phyloP scores from a whole-genome alignment of 2,113 vertebrate genomes.

The Hippoglossus stenolepis region DNA sequence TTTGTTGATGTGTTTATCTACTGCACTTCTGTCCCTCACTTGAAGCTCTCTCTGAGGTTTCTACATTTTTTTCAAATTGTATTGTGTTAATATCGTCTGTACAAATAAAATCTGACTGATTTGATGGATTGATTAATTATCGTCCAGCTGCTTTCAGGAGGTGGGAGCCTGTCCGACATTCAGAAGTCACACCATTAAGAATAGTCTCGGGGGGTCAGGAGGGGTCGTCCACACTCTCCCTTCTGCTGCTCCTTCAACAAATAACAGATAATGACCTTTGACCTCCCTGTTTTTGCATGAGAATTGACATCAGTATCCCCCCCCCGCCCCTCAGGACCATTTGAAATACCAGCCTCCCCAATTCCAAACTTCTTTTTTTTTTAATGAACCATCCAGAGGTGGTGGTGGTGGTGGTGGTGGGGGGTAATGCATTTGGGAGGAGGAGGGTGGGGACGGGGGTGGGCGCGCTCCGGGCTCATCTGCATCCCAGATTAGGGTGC shows the following conservation, averaged over 20 bases:
- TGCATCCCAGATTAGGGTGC: constrained; percentile 92
- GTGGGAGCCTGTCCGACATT: constrained; percentile 22
- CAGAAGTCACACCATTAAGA: constrained; percentile 70
- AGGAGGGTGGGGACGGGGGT: constrained; percentile 80
- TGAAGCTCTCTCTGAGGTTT: no score
- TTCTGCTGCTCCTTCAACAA: constrained; percentile 85
- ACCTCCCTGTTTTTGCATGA: constrained; percentile 86
- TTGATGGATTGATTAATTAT: background rate
- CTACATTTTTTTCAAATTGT: no score
- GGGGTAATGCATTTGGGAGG: constrained; percentile 52
- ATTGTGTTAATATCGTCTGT: no score
- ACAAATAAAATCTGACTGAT: no score
- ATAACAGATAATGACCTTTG: constrained; percentile 87
- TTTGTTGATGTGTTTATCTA: no score
- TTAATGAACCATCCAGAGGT: constrained; percentile 80
- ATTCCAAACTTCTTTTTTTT: constrained; percentile 82
- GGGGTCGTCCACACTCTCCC: constrained; percentile 81
- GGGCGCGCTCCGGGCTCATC: constrained; percentile 82
- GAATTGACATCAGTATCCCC: constrained; percentile 83
- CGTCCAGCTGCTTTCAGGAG: constrained; percentile 20
- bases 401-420: constrained; percentile 33
- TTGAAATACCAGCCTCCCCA: constrained; percentile 80
- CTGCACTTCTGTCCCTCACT: no score
- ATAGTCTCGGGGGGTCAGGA: constrained; percentile 79
- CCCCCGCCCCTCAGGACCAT: constrained; percentile 67